Evolutionary conservation across 2,113 vertebrate genomes (phyloP), one percentile per base, ranked within the genome.

Genomic region (Hemicordylus capensis): DNA sequence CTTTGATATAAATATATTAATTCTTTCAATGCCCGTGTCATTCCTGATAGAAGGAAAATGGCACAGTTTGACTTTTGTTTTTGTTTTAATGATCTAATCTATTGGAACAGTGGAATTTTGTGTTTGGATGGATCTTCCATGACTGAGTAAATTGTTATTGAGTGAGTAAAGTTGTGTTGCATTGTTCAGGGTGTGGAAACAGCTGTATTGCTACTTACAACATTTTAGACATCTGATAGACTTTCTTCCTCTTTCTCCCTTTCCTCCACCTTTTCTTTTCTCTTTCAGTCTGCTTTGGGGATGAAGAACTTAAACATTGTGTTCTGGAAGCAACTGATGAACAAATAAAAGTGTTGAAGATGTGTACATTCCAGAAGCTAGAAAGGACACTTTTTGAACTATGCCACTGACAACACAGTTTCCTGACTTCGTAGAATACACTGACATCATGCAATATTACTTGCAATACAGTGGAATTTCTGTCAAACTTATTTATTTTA

Each of bases 201-300:
- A 51, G 0, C 19, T 1, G 1, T 76, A 66, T 85, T 46, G 63
- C 76, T 89, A 15, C 8, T 72, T 83, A 10, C 81, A 63, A 24
- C 7, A 0, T 89, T 3, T 81, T 89, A 79, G 48, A 82, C 85
- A 80, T 86, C 85, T 95, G 88, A 95, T 88, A 14, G 54, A 75
- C 44, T 15, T 39, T 56, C 1, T 39, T 54, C 14, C 31, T 34
- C n/a, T 58, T 11, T 61, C 42, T 28, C 46, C 14, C 22, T 69
- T 15, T 12, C 46, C 42, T 26, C 39, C 63, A 4, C n/a, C 6
- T 11, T 26, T 94, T 87, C 93, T 76, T 77, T 88, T 90, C 84
- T 93, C 86, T 96, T 95, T 87, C 93, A 97, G 97, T 95, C 92
- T 97, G n/a, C 96, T 97, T 84, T 97, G 97, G 97, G 96, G 96